Evolutionary conservation across 2,888 invertebrate genomes (phyloP).

Genomic region (Sepioteuthis lessoniana): DNA sequence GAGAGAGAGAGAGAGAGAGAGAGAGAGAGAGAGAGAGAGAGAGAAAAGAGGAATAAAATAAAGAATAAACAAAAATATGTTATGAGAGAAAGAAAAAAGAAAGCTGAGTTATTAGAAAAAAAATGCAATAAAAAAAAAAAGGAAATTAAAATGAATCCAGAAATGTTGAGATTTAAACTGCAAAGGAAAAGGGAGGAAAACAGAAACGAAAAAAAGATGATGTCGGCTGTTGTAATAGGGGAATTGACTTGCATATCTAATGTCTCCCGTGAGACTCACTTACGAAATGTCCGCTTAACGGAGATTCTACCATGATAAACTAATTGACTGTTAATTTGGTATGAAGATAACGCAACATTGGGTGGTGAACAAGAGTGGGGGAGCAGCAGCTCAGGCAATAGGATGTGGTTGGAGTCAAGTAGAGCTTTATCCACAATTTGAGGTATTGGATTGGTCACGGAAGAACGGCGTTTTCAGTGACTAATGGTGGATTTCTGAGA

Average conservation of each 20-base stretch:
- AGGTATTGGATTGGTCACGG: neutral
- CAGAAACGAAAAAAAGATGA: neutral
- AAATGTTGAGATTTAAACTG: neutral
- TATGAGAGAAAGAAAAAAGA: too few species aligned
- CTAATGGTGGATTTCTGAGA: slow-evolving; percentile 10
- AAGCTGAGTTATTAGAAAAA: too few species aligned
- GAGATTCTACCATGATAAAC: neutral
- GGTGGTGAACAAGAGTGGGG: neutral
- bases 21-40: too few species aligned
- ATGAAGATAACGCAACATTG: neutral
- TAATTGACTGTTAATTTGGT: slow-evolving; percentile 10
- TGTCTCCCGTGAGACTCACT: neutral
- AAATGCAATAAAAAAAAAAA: neutral
- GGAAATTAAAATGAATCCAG: neutral
- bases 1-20: too few species aligned
- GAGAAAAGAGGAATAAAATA: too few species aligned
- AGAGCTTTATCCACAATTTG: neutral
- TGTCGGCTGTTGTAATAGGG: neutral
- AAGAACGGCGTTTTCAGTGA: neutral
- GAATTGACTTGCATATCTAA: neutral
- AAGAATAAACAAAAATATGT: too few species aligned
- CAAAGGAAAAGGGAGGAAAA: neutral
- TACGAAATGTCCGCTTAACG: neutral
- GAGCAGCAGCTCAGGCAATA: neutral
- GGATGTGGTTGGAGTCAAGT: neutral